Base-by-base conservation (phyloP, 2,113 vertebrate genomes). In the Crotalus helleri region DNA sequence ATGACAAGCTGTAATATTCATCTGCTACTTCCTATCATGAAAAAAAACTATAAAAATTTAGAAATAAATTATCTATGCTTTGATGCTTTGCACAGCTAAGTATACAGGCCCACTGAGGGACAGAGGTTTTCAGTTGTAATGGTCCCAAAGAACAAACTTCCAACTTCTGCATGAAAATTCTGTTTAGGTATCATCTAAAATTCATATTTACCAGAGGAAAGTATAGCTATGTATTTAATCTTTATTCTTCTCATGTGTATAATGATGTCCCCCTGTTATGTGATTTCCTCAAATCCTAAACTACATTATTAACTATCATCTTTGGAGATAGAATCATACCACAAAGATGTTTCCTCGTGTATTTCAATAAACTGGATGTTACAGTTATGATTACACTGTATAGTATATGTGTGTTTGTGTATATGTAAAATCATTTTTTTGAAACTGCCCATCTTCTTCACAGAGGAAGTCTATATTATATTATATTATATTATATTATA, bases 1-100 rank as follows among this genome's bases (percentile, higher is more conserved):
- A 91, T 86, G 96, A 96, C 49, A 88, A 97, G 46, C 46, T 88
- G 93, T 96, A 87, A 87, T 92, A 55, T 93, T 96, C 81, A 61
- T 87, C 94, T 57, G 0, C 61, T 91, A 69, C 88, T 64, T 69
- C 87, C 89, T 92, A 51, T 24, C 46, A 29, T 15, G 90, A 74
- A 93, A 39, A 49, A 87, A 91, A 92, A 57, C 90, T 91, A 89
- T 87, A 86, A 90, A 96, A 57, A 15, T n/a, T 58, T 55, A 61
- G 53, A 93, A 3, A 91, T n/a, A 87, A 91, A 87, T 94, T 61
- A 69, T 23, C 39, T 2, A 91, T 0, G 33, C 29, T 17, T 3
- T 46, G 93, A 95, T 92, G 6, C 87, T 90, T 91, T 90, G 85
- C 54, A 85, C 44, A 91, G 53, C 0, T 0, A 24, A 55, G 44